phyloP scores from a whole-genome alignment of 2,113 vertebrate genomes.

The Pagrus major region DNA sequence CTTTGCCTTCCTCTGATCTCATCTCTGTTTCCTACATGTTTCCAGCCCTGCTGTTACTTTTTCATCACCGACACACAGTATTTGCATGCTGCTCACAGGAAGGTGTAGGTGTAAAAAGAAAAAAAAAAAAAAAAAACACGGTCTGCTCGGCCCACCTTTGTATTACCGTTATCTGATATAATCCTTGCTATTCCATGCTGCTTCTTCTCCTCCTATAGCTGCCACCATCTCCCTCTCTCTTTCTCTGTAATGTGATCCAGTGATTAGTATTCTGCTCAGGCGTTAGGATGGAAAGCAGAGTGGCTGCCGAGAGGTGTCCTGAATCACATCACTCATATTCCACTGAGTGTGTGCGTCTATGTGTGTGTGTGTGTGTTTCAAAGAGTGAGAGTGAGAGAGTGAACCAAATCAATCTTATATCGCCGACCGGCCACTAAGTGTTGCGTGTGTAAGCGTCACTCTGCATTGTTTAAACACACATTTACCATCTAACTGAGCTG shows the following conservation, averaged over 20 bases:
- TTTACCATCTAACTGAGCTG: conserved; percentile 79
- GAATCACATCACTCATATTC: conserved; percentile 84
- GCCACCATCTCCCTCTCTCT: conserved; percentile 45
- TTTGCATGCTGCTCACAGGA: conserved; percentile 72
- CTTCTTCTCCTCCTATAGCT: conserved; percentile 58
- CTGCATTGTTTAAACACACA: conserved; percentile 81
- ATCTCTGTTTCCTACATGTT: conserved; percentile 35
- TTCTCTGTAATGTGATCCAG: conserved; percentile 79
- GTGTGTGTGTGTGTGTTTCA: conserved; percentile 42
- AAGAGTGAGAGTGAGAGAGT: conserved; percentile 52
- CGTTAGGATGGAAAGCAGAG: conserved; percentile 80
- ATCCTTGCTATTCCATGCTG: conserved; percentile 61
- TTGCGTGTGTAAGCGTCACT: conserved; percentile 75
- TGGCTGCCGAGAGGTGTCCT: conserved; percentile 83
- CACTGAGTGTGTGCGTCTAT: conserved; percentile 40
- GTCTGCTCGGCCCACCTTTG: conserved; percentile 57
- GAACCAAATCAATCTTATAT: conserved; percentile 80
- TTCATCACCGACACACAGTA: conserved; percentile 45
- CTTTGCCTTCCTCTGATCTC: conserved; percentile 27
- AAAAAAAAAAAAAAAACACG: conserved; percentile 2
- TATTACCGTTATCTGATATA: conserved; percentile 73
- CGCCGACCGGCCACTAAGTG: conserved; percentile 73
- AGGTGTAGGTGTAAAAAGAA: conserved; percentile 45
- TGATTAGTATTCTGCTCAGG: conserved; percentile 84
- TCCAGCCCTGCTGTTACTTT: conserved; percentile 51